Evolutionary conservation across 2,113 vertebrate genomes (phyloP), one percentile per base, ranked within the genome.

Genomic region (Pachypanchax playfairii): DNA sequence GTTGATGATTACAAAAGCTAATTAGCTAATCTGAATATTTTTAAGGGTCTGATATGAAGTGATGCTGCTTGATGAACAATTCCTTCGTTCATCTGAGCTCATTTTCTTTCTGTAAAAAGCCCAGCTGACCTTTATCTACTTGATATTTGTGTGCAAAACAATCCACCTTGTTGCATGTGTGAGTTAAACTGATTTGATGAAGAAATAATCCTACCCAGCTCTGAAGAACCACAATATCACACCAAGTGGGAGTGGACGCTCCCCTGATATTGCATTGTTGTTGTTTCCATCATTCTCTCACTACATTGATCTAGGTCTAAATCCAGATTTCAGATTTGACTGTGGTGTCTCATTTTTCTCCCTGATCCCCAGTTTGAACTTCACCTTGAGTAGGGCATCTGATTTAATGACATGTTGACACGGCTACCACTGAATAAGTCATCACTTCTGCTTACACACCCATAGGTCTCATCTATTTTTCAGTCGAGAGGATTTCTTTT

Each of bases 401-500:
- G 85, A 84, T 87, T 85, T 86, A 80, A 85, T 85, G 78, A 84
- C 85, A 83, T 71, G 76, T 77, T 76, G 77, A 69, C 75, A 66
- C 63, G 58, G 61, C 53, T 38, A 59, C 82, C 77, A 43, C 71
- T 92, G 85, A 90, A 91, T 91, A 90, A 92, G 83, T 90, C 47
- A 91, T 90, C 70, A 51, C 58, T 60, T 67, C 70, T 72, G 43
- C 66, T 73, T 79, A 82, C 80, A 86, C 87, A 82, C 70, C 77
- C 67, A 77, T 79, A 68, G 73, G 55, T 33, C 81, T 91, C 83
- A 91, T 91, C 58, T 75, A 92, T 91, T 79, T 91, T 92, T 92
- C 74, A 91, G 73, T 47, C 31, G 18, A 10, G 29, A 56, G 68
- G 84, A 69, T 86, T 83, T 83, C 51, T 68, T 88, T 83, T 84